Evolutionary conservation across 2,113 vertebrate species (phyloP), one percentile per base, ranked within the genome.

Genomic region (Larimichthys crocea): DNA sequence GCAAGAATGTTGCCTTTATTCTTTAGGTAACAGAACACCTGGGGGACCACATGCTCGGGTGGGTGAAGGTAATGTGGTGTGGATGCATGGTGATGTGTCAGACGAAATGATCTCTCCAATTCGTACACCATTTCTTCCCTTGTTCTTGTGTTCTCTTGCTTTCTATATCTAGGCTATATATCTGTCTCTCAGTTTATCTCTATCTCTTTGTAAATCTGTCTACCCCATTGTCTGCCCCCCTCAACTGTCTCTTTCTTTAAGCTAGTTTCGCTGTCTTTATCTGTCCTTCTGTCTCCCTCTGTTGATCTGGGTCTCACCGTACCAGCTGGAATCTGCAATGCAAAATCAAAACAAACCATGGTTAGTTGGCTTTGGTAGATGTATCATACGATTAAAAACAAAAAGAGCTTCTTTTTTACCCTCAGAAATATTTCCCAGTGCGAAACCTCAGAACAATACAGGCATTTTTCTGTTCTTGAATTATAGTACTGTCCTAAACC

Each of bases 1-100:
- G 77, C 73, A 86, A 84, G 81, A 92, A 90, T 89, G 87, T 86
- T 87, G 63, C 79, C 74, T 93, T 91, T 87, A 80, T 92, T 86
- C 67, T 80, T 74, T 59, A 49, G 61, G 89, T 89, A 90, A 89
- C 78, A 65, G 40, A 90, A 89, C 83, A 73, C 79, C 79, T 86
- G 42, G 75, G 80, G 73, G 68, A 84, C 35, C 60, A 29, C 15
- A 22, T 73, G 69, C 52, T 83, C 65, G 46, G 66, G 75, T 87
- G 53, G 50, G 35, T 53, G 56, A 67, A 74, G 82, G 78, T 84
- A 66, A 69, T 70, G 61, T 52, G 72, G 52, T 63, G 69, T 60
- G 56, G 59, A 60, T 86, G 74, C 55, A 57, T 16, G 0, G 61
- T 12, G 48, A 74, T 50, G 17, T 48, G 57, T 67, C 63, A 12